These are phyloP conservation scores for Casuarius casuarius DNA, from an alignment of 2,113 vertebrate genomes.

Conservation along the genomic window DNA sequence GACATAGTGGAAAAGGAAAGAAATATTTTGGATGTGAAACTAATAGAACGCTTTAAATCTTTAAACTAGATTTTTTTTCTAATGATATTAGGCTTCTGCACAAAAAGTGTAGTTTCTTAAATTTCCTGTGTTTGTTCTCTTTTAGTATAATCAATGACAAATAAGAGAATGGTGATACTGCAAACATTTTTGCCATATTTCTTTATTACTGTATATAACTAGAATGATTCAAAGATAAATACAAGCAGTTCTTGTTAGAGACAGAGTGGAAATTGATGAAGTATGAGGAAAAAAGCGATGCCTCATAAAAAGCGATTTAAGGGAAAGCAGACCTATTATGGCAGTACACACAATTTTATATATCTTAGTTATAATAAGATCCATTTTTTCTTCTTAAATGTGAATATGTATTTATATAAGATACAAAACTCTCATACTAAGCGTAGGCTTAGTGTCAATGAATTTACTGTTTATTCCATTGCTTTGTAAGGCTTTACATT, in stretches of 20 bases:
- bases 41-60: background rate
- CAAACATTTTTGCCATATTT: background rate
- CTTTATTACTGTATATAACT: background rate
- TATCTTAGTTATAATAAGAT: background rate
- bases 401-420: background rate
- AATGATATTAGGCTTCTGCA: background rate
- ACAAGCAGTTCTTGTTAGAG: background rate
- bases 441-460: background rate
- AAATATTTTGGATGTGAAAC: background rate
- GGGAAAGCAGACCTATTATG: background rate
- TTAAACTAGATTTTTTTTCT: background rate
- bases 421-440: background rate
- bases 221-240: background rate
- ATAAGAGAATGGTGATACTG: background rate
- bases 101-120: background rate
- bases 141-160: background rate
- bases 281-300: background rate
- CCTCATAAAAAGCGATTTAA: background rate
- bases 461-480: background rate
- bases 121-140: background rate
- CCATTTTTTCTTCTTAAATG: background rate
- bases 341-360: background rate
- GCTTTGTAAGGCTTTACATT: background rate
- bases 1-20: background rate
- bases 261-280: background rate